Evolutionary conservation across 2,888 invertebrate species (phyloP).

Genomic region (Xestia rhomboidea): DNA sequence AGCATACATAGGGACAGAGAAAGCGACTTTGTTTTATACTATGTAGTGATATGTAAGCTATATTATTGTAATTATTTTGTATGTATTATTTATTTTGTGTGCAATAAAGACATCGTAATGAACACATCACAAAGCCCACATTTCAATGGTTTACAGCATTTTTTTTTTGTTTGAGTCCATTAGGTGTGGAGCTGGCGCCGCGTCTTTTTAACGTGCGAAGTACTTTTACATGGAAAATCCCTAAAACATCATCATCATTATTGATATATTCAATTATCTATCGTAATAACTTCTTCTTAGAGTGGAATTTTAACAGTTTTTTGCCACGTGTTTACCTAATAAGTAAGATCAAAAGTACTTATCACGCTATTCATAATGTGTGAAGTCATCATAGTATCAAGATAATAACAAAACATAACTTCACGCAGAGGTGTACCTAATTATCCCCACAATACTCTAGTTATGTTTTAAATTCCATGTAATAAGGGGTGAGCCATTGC

Average conservation of each 20-base stretch:
- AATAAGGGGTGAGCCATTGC: too few relatives aligned
- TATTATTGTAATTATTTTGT: too few relatives aligned
- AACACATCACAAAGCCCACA: too few relatives aligned
- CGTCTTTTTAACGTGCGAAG: background rate
- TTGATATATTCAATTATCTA: background rate
- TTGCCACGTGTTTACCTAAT: background rate
- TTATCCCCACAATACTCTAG: too few relatives aligned
- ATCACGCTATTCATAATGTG: background rate
- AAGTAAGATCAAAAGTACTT: background rate
- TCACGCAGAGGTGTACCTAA: too few relatives aligned
- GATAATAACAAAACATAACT: background rate
- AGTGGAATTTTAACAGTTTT: background rate
- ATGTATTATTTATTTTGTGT: too few relatives aligned
- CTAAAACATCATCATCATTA: background rate
- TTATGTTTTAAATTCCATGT: background rate
- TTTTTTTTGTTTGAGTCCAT: too few relatives aligned
- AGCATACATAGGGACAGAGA: too few relatives aligned
- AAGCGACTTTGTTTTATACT: too few relatives aligned
- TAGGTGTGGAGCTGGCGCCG: background rate
- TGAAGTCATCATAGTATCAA: background rate
- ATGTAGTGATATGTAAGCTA: too few relatives aligned
- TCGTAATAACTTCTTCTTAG: background rate
- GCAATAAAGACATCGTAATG: too few relatives aligned
- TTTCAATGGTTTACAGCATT: too few relatives aligned
- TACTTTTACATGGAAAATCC: background rate